A percentile compares a stretch with the other conserved stretches of the same genome.
Conservation (phyloP, 2,888 invertebrate species). For the Cecidostiba fungosa region DNA sequence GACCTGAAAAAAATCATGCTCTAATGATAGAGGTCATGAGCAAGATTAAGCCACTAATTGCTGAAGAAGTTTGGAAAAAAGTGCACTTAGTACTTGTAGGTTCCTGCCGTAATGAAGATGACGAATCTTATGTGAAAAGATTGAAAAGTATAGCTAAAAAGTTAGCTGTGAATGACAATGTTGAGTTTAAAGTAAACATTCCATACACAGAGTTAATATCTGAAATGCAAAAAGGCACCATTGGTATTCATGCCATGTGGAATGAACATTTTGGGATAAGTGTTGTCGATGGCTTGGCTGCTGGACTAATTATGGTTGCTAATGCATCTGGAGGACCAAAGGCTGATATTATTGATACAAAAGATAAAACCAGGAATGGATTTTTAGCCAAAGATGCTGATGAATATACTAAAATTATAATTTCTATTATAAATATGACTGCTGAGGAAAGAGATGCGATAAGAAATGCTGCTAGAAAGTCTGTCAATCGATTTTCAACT, state of each 20-base stretch:
- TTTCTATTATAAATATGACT: slow-evolving; percentile 85
- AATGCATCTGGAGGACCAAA: slow-evolving; percentile 97
- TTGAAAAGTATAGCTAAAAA: slow-evolving; percentile 91
- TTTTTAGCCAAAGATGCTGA: slow-evolving; percentile 90
- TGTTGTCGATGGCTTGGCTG: slow-evolving; percentile 98
- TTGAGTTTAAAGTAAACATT: slow-evolving; percentile 94
- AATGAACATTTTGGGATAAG: slow-evolving; percentile 99
- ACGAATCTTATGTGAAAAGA: slow-evolving; percentile 89
- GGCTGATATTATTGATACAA: slow-evolving; percentile 91
- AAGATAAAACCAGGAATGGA: slow-evolving; percentile 87
- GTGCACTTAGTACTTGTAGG: slow-evolving; percentile 92
- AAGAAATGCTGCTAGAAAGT: slow-evolving; percentile 89
- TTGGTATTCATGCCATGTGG: slow-evolving; percentile 99
- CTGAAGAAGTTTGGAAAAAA: slow-evolving; percentile 86
- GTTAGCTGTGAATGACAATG: slow-evolving; percentile 90
- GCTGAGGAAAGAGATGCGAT: slow-evolving; percentile 84
- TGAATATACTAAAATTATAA: slow-evolving; percentile 89
- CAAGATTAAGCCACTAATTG: slow-evolving; percentile 88
- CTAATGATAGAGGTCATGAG: slow-evolving; percentile 94
- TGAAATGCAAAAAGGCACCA: slow-evolving; percentile 86
- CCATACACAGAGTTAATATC: slow-evolving; percentile 89
- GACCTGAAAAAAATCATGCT: slow-evolving; percentile 98
- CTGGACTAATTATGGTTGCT: slow-evolving; percentile 95
- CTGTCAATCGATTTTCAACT: slow-evolving; percentile 93
- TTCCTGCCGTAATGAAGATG: slow-evolving; percentile 94